Conservation (phyloP, 92 coral and sea anemone species). For the Phenganax stokvisi region DNA sequence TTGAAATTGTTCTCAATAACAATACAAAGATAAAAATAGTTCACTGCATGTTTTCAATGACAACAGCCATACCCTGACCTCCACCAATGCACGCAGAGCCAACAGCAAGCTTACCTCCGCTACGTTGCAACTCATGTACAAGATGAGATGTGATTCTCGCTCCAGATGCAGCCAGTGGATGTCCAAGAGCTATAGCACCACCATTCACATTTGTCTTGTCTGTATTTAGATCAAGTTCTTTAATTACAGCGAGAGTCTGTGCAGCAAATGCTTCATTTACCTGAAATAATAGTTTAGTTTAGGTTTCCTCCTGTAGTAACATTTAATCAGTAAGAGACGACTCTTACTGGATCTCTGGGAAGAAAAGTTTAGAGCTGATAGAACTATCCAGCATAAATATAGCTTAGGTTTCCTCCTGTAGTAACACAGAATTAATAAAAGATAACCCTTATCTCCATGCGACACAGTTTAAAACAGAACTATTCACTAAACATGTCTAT, state of each 20-base stretch:
- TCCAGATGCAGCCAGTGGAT: slow-evolving; percentile 91
- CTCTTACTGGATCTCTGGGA: no score
- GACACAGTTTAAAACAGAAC: no score
- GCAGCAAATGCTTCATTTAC: slow-evolving; percentile 98
- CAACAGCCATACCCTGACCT: slow-evolving; percentile 91
- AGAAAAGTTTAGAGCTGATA: no score
- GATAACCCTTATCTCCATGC: no score
- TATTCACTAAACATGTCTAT: no score
- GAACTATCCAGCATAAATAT: no score
- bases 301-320: no score
- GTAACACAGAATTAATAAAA: no score
- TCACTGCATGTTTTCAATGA: slow-evolving; percentile 73
- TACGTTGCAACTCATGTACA: slow-evolving; percentile 75
- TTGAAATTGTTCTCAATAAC: not conserved
- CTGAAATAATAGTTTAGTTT: slow-evolving; percentile 23
- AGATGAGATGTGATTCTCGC: slow-evolving; percentile 88
- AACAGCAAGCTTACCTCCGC: slow-evolving; percentile 66
- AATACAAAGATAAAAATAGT: no score
- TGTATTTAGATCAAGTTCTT: slow-evolving; percentile 79
- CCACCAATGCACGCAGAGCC: slow-evolving; percentile 99
- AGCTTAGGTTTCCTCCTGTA: no score
- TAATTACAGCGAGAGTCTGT: slow-evolving; percentile 82
- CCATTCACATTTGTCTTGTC: slow-evolving; percentile 79
- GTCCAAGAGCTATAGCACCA: slow-evolving; percentile 94
- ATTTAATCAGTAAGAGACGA: no score